phyloP scores from a whole-genome alignment of 2,888 invertebrate genomes.

The Brenthis ino region DNA sequence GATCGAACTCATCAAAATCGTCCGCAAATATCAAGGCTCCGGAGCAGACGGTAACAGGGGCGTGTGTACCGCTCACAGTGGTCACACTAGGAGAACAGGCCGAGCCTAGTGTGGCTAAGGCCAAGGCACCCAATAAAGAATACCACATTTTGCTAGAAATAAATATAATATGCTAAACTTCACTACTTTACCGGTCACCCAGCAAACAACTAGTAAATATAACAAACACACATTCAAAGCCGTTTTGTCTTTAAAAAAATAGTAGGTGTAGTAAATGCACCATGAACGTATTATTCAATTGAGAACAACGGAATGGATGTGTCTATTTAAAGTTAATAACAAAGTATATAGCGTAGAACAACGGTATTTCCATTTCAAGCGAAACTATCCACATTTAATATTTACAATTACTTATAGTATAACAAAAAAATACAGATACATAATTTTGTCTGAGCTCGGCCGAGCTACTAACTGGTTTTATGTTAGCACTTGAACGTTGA shows the following conservation, averaged over 20 bases:
- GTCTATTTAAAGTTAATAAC: not conserved
- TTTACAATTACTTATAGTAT: not conserved
- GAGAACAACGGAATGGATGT: not conserved
- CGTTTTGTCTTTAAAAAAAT: too few relatives aligned
- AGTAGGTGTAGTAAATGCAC: too few relatives aligned
- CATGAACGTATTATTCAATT: not conserved
- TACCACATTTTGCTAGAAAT: slow-evolving; percentile 60
- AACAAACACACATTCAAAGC: not conserved
- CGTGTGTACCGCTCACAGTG: slow-evolving; percentile 76
- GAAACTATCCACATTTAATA: not conserved
- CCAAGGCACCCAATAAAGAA: slow-evolving; percentile 51
- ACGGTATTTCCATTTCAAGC: slow-evolving; percentile 7
- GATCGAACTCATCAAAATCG: slow-evolving; percentile 82
- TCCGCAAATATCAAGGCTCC: slow-evolving; percentile 84
- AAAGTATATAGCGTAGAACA: not conserved
- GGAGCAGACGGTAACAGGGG: slow-evolving; percentile 74
- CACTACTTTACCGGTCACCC: not conserved
- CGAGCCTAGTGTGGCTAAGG: slow-evolving; percentile 51
- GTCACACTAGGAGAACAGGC: slow-evolving; percentile 74
- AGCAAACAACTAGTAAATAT: not conserved
- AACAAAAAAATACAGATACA: not conserved
- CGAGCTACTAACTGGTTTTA: too few relatives aligned
- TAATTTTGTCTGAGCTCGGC: too few relatives aligned
- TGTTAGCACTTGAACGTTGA: too few relatives aligned
- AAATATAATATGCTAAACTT: not conserved